These are phyloP conservation scores for Pinna nobilis DNA, from an alignment of 1,140 invertebrate species.

Conservation along the genomic window DNA sequence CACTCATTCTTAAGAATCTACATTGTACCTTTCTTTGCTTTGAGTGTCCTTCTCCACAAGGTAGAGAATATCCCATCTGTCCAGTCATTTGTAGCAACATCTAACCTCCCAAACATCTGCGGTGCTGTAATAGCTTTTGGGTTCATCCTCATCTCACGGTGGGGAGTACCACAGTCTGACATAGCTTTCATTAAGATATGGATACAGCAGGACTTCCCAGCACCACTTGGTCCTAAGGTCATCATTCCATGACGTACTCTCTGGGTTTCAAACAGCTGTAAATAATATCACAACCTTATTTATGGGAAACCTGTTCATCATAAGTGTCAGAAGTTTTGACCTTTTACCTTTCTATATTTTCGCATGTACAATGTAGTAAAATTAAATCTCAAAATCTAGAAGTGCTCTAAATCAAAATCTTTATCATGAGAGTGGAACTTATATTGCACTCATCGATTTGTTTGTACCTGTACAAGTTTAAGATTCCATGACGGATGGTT, in stretches of 20 bases:
- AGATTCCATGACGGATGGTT: constrained; percentile 95
- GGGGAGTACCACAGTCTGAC: constrained; percentile 70
- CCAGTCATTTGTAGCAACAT: constrained; percentile 98
- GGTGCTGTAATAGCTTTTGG: constrained; percentile 97
- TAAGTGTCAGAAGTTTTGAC: neutral
- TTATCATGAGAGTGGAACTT: neutral
- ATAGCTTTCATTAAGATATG: constrained; percentile 89
- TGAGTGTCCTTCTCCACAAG: constrained; percentile 94
- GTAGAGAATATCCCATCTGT: constrained; percentile 98
- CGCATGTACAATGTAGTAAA: neutral
- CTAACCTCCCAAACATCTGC: constrained; percentile 97
- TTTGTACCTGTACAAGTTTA: constrained; percentile 90
- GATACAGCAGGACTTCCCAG: constrained; percentile 91
- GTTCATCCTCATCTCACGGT: constrained; percentile 96
- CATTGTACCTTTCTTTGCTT: constrained; percentile 84
- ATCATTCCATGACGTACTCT: constrained; percentile 96
- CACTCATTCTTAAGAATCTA: neutral
- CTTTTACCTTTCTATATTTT: neutral
- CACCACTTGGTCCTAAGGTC: constrained; percentile 92
- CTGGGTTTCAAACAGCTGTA: constrained; percentile 96
- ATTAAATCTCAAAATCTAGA: neutral
- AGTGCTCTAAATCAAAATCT: neutral
- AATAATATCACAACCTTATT: neutral
- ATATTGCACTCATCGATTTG: neutral
- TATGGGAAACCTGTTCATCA: neutral